Evolutionary conservation across 2,797 vertebrate species (phyloP).

Genomic region (Eidolon dupreanum): DNA sequence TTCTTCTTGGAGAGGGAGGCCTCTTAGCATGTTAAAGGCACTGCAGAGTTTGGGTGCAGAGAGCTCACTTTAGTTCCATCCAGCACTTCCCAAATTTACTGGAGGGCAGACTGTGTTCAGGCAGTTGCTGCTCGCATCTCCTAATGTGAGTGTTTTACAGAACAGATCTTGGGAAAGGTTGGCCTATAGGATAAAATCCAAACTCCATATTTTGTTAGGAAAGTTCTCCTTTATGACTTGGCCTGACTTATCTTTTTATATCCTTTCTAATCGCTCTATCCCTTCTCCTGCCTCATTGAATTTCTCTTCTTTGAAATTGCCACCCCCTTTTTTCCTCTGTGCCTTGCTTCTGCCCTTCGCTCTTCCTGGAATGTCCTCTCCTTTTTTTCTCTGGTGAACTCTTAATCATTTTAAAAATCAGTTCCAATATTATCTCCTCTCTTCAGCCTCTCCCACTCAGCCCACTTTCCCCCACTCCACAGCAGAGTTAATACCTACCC

Average conservation of each 20-base stretch:
- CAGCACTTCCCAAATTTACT: neutral
- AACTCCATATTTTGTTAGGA: neutral
- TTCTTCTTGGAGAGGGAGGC: neutral
- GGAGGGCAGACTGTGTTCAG: neutral
- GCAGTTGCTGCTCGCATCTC: neutral
- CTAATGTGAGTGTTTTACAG: neutral
- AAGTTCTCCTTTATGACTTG: neutral
- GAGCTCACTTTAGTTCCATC: neutral
- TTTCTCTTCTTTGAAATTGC: neutral
- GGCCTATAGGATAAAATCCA: neutral
- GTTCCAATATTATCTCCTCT: neutral
- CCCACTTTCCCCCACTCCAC: too few species aligned
- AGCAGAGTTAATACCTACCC: neutral
- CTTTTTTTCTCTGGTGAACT: neutral
- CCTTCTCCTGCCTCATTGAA: neutral
- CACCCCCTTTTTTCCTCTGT: neutral
- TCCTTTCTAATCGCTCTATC: neutral
- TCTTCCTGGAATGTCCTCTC: neutral
- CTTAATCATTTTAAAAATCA: neutral
- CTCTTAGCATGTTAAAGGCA: neutral
- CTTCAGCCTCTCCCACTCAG: neutral
- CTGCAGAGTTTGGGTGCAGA: neutral
- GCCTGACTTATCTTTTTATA: neutral
- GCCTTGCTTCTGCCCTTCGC: neutral
- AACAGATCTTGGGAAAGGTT: neutral